phyloP scores from a whole-genome alignment of 2,113 vertebrate genomes.

The Centropus unirufus region DNA sequence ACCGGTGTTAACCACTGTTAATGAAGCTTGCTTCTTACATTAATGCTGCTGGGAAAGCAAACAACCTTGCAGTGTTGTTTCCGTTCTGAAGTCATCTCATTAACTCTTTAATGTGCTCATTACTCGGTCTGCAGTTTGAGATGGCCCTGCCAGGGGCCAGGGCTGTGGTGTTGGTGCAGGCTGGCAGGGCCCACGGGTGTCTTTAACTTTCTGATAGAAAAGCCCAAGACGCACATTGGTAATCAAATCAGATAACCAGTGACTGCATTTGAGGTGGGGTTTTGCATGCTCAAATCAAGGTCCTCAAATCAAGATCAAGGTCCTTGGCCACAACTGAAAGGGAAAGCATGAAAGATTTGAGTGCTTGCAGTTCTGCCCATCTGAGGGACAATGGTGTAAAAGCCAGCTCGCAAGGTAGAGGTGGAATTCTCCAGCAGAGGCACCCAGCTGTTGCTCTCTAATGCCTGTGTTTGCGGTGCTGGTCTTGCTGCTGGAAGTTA shows the following conservation, averaged over 20 bases:
- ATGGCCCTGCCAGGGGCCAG: neutral
- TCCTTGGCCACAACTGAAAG: neutral
- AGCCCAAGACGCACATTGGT: neutral
- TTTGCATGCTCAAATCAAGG: neutral
- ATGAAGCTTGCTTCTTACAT: neutral
- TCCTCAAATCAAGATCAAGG: too few species aligned
- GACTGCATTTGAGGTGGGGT: neutral
- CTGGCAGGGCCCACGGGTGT: neutral
- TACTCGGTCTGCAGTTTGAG: neutral
- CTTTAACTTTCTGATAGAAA: neutral
- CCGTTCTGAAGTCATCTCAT: neutral
- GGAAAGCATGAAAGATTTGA: neutral
- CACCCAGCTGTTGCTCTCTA: neutral
- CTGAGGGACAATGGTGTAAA: neutral
- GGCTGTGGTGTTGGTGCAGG: neutral
- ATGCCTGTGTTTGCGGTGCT: neutral
- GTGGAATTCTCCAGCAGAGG: neutral
- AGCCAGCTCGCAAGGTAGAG: neutral
- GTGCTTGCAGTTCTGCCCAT: neutral
- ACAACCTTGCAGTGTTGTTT: neutral
- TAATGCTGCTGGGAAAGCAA: neutral
- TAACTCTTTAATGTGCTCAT: neutral
- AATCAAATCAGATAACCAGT: neutral
- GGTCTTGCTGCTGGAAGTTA: neutral
- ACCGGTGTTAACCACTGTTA: neutral